Conservation (phyloP, 2,888 invertebrate species). For the Girardia tigrina region DNA sequence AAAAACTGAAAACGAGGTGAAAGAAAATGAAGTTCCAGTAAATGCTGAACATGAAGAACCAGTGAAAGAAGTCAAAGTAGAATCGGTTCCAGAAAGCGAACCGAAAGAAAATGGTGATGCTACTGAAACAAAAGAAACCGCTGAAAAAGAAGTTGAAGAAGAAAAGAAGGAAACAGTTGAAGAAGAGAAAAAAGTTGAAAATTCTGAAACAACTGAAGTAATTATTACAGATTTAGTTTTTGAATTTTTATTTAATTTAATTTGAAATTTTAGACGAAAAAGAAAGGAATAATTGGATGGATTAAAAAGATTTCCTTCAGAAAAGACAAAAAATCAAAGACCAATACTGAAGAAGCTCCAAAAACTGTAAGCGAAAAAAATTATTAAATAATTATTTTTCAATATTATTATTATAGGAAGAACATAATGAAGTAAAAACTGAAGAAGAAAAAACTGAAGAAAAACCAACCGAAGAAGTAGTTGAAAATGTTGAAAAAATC, state of each 20-base stretch:
- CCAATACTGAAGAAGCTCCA: background rate
- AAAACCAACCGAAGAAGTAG: background rate
- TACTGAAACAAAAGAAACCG: background rate
- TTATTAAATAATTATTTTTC: background rate
- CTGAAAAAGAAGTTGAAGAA: background rate
- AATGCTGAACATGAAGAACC: background rate
- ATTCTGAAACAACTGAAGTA: background rate
- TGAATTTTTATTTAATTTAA: background rate
- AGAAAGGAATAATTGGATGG: slow-evolving; percentile 3
- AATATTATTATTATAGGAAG: background rate
- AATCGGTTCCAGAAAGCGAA: background rate
- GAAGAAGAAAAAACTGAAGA: slow-evolving; percentile 13
- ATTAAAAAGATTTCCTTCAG: background rate
- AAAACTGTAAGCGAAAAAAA: background rate
- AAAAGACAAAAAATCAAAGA: background rate
- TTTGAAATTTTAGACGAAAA: background rate
- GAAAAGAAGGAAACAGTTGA: background rate
- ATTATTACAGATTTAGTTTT: background rate
- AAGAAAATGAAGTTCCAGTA: slow-evolving; percentile 15
- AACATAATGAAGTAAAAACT: background rate
- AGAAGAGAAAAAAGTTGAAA: background rate
- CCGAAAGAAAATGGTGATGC: background rate
- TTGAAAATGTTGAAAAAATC: background rate
- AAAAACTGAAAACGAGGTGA: background rate
- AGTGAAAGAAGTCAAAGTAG: background rate